These are phyloP conservation scores for Hemithea aestivaria DNA, from an alignment of 2,888 invertebrate species.

Conservation along the genomic window DNA sequence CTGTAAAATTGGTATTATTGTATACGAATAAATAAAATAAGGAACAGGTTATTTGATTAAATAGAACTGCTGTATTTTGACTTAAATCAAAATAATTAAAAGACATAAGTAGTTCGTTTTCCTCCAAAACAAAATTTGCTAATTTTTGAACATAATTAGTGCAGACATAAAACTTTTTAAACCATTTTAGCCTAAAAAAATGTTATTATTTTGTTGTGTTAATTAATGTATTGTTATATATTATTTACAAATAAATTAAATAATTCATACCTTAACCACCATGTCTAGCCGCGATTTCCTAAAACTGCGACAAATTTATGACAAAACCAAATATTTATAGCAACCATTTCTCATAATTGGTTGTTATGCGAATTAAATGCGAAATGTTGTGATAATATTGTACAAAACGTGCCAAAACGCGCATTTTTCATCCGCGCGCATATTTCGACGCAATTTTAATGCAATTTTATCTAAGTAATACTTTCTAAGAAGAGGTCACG, in stretches of 20 bases:
- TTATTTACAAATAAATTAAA: background rate
- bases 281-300: slow-evolving; percentile 9
- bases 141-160: no score
- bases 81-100: no score
- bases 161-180: no score
- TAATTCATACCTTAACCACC: slow-evolving; percentile 17
- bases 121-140: no score
- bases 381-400: slow-evolving; percentile 16
- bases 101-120: no score
- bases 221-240: no score
- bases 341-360: slow-evolving; percentile 17
- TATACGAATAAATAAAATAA: no score
- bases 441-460: slow-evolving; percentile 14
- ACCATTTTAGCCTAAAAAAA: no score
- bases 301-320: slow-evolving; percentile 7
- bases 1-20: no score
- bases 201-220: no score
- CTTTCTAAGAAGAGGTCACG: slow-evolving; percentile 16
- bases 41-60: no score
- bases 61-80: no score
- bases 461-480: slow-evolving; percentile 13
- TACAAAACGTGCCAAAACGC: slow-evolving; percentile 26
- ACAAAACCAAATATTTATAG: slow-evolving; percentile 10
- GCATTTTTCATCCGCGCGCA: slow-evolving; percentile 14
- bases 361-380: slow-evolving; percentile 21